Conservation (phyloP, 2,113 vertebrate genomes). For the Etheostoma spectabile region DNA sequence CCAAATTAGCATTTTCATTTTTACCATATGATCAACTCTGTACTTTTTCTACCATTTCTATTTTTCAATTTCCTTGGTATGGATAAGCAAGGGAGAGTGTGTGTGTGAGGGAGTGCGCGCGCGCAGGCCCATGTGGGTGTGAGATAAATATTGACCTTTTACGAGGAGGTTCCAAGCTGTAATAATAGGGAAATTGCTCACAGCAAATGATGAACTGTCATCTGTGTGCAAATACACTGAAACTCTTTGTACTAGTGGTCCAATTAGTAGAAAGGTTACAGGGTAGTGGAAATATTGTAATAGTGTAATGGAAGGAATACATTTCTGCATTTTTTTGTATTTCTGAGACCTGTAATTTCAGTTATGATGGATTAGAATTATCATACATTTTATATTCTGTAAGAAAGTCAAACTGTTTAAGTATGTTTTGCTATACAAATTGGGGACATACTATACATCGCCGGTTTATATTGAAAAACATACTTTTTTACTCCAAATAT, state of each 20-base stretch:
- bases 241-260: slow-evolving; percentile 50
- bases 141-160: slow-evolving; percentile 73
- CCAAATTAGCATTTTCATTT: slow-evolving; percentile 57
- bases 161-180: slow-evolving; percentile 46
- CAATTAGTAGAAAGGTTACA: slow-evolving; percentile 69
- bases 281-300: slow-evolving; percentile 41
- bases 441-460: background rate
- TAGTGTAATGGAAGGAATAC: slow-evolving; percentile 31
- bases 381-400: slow-evolving; percentile 16
- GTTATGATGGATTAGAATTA: slow-evolving; percentile 12
- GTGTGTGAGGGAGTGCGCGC: background rate
- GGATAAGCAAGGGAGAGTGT: background rate
- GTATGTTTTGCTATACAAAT: background rate
- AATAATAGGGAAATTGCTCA: slow-evolving; percentile 71
- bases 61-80: slow-evolving; percentile 52
- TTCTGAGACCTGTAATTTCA: slow-evolving; percentile 34
- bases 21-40: slow-evolving; percentile 10
- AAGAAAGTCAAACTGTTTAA: slow-evolving; percentile 29
- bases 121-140: slow-evolving; percentile 2
- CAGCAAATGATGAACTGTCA: slow-evolving; percentile 69
- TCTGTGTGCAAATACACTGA: slow-evolving; percentile 67
- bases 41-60: slow-evolving; percentile 31
- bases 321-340: slow-evolving; percentile 29
- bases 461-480: background rate
- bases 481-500: background rate